phyloP scores from a whole-genome alignment of 2,797 vertebrate genomes.

The Poecilia picta region DNA sequence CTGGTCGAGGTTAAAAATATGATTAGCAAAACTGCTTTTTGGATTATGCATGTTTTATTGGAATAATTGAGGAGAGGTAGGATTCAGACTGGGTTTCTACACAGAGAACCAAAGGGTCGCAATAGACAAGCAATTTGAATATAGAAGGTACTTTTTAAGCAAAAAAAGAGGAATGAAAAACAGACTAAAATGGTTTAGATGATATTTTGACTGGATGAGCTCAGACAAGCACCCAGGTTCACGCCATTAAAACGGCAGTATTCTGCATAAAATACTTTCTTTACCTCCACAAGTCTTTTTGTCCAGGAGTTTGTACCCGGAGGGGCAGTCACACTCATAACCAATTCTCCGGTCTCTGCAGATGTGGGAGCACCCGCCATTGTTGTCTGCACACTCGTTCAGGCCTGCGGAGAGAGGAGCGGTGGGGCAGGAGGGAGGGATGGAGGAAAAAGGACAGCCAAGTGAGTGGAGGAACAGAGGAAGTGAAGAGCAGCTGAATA shows the following conservation, averaged over 20 bases:
- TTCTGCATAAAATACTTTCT: neutral
- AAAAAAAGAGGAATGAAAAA: neutral
- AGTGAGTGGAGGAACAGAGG: neutral
- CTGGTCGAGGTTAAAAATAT: neutral
- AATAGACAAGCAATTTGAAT: neutral
- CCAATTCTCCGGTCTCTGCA: conserved; percentile 92
- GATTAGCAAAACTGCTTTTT: neutral
- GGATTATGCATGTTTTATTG: neutral
- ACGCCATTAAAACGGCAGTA: neutral
- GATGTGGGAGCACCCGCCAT: conserved; percentile 96
- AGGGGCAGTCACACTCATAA: conserved; percentile 93
- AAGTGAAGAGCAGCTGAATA: conserved; percentile 19
- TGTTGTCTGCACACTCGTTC: conserved; percentile 92
- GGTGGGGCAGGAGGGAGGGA: conserved; percentile 5
- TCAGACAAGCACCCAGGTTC: neutral
- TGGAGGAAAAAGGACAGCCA: conserved; percentile 7
- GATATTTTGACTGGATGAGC: neutral
- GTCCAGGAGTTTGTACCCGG: conserved; percentile 94
- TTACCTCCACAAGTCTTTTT: conserved; percentile 98
- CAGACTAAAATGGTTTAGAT: neutral
- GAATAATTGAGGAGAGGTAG: neutral
- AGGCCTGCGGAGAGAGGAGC: conserved; percentile 78
- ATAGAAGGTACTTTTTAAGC: neutral
- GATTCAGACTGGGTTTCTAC: neutral
- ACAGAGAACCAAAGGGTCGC: neutral